These are phyloP conservation scores for Gonocerus acuteangulatus DNA, from an alignment of 2,888 invertebrate genomes.

Conservation along the genomic window DNA sequence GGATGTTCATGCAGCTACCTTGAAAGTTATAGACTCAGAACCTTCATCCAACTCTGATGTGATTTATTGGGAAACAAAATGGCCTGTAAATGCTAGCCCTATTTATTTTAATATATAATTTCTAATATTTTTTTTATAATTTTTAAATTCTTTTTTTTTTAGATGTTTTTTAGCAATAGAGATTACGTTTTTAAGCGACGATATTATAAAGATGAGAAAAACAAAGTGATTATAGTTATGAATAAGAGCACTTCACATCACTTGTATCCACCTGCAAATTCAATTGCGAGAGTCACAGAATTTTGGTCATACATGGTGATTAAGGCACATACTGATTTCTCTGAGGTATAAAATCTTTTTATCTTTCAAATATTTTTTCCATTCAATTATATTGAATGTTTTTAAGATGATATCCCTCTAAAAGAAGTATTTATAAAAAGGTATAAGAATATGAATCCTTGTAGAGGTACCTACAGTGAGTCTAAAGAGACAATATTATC, in stretches of 20 bases:
- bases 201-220: constrained; percentile 51
- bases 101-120: neutral
- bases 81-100: constrained; percentile 59
- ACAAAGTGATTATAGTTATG: constrained; percentile 55
- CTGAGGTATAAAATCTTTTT: constrained; percentile 43
- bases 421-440: too few relatives aligned
- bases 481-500: too few relatives aligned
- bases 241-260: constrained; percentile 65
- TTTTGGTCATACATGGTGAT: constrained; percentile 86
- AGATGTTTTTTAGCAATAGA: constrained; percentile 74
- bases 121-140: neutral
- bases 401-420: too few relatives aligned
- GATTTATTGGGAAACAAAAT: constrained; percentile 81
- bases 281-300: constrained; percentile 58
- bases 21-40: constrained; percentile 62
- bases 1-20: constrained; percentile 68
- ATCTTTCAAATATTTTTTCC: neutral
- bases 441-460: too few relatives aligned
- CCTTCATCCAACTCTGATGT: constrained; percentile 58
- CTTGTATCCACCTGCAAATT: constrained; percentile 56
- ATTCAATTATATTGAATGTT: neutral
- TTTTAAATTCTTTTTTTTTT: constrained; percentile 38
- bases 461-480: too few relatives aligned
- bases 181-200: constrained; percentile 78
- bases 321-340: constrained; percentile 55